These are phyloP conservation scores for Aurelia aurita complex sp. Pacific DNA, from an alignment of 30 jellyfish, hydroid and myxozoan species.

Conservation along the genomic window DNA sequence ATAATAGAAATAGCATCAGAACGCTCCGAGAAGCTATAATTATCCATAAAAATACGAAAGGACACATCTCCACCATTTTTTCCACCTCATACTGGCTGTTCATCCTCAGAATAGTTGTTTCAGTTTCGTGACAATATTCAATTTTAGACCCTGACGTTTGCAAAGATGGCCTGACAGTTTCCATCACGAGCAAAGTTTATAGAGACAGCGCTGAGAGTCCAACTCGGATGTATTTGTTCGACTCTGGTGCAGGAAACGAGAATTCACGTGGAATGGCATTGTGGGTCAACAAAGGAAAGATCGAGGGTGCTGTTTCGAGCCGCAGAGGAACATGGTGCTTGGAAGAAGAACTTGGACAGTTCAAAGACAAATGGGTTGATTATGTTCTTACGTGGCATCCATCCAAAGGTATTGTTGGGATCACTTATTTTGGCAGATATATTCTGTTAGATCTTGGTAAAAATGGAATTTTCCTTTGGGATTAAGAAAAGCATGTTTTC, in stretches of 20 bases:
- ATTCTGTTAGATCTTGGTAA: too few species aligned
- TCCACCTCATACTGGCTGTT: too few species aligned
- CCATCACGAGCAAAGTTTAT: conserved; percentile 81
- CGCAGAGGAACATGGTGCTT: conserved; percentile 90
- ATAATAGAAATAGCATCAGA: too few species aligned
- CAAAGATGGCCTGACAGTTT: conserved; percentile 81
- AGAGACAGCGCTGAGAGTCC: conserved; percentile 79
- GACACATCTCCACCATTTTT: too few species aligned
- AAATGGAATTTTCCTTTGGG: too few species aligned
- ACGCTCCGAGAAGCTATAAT: too few species aligned
- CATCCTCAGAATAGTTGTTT: not conserved
- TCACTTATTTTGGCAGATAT: too few species aligned
- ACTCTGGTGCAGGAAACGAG: conserved; percentile 94
- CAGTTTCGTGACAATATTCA: not conserved
- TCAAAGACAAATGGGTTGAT: conserved; percentile 84
- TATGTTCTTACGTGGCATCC: conserved; percentile 88
- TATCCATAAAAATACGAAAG: too few species aligned
- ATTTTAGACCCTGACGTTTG: conserved; percentile 90
- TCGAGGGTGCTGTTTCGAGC: conserved; percentile 86
- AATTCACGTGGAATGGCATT: conserved; percentile 95
- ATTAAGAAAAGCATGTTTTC: too few species aligned
- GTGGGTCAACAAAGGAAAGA: conserved; percentile 82
- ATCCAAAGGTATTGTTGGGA: conserved; percentile 51
- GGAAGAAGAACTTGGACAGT: conserved; percentile 66
- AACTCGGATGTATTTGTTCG: conserved; percentile 75